Evolutionary conservation across 2,797 vertebrate genomes (phyloP).

Genomic region (Cyprinella venusta): DNA sequence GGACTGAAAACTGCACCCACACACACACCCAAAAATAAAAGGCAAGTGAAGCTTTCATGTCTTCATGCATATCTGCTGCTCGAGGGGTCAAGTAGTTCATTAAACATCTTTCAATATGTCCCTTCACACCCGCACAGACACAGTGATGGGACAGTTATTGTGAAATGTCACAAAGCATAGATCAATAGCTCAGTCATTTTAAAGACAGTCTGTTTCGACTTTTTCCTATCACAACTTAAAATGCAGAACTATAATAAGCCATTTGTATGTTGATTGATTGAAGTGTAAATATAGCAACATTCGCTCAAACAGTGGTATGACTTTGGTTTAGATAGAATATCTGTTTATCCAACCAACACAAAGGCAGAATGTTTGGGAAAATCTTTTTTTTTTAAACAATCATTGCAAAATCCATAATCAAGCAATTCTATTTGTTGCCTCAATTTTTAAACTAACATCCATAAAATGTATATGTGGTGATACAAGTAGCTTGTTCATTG

Average conservation of each 20-base stretch:
- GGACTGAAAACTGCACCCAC: slow-evolving; percentile 12
- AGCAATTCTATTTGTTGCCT: neutral
- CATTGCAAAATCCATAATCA: neutral
- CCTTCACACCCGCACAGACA: neutral
- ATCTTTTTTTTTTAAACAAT: neutral
- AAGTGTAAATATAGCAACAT: neutral
- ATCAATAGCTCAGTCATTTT: neutral
- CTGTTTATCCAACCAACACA: slow-evolving; percentile 1
- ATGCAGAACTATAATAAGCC: neutral
- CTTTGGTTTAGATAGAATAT: neutral
- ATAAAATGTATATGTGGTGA: neutral
- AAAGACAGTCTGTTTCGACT: neutral
- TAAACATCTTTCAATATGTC: slow-evolving; percentile 6
- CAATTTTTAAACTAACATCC: neutral
- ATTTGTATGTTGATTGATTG: slow-evolving; percentile 1
- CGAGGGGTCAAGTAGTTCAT: slow-evolving; percentile 11
- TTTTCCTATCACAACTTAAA: neutral
- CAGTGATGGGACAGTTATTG: neutral
- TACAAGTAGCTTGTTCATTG: neutral
- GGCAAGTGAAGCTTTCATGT: slow-evolving; percentile 1
- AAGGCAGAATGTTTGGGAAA: neutral
- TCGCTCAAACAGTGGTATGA: neutral
- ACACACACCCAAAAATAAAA: slow-evolving; percentile 23
- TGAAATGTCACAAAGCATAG: neutral
- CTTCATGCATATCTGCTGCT: slow-evolving; percentile 4